Base-by-base conservation (phyloP, 1,140 invertebrate genomes). In the Tetramorium parvispinum region DNA sequence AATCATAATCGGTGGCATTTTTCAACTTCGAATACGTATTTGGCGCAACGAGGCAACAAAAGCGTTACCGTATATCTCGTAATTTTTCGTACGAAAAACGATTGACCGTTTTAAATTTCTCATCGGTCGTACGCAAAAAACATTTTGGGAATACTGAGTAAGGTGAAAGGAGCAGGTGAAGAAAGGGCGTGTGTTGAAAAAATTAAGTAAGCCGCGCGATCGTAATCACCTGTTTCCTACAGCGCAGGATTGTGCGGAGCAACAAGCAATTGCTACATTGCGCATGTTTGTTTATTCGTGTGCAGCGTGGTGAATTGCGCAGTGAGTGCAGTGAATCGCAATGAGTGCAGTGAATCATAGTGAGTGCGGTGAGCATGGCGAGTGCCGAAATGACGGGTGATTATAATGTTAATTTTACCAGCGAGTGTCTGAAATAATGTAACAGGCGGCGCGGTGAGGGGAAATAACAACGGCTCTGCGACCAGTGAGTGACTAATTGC, bases 401-500 rank as follows among this genome's bases (percentile, higher is more conserved):
- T 68, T 68, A 49, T 68, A 43, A 49, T 27, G 21, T 68, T 68
- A 24, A 68, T 68, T 68, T 43, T 68, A 13, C 11, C 40, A 3
- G 40, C 37, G 37, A 53, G 16, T 0, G 46, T n/a, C 6, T 32
- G 11, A 55, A 71, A 57, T 37, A 57, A 57, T 59, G 21, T 1
- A 59, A 21, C 51, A n/a, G 13, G 46, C 68, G 11, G 10, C 1
- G n/a, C n/a, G 24, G 27, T 53, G 40, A 40, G 21, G 46, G 49
- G 7, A 71, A 55, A 24, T 16, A 24, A 63, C 55, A 16, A 27
- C 40, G 37, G 5, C 18, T 10, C 40, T 43, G 63, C 21, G 55
- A 77, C 55, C 21, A 24, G 59, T 78, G 18, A 78, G 18, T 46
- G 51, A 75, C 71, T 78, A 59, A 78, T 37, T 55, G 49, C 16